These are phyloP conservation scores for Cepphus grylle DNA, from an alignment of 2,113 vertebrate genomes.

Conservation along the genomic window DNA sequence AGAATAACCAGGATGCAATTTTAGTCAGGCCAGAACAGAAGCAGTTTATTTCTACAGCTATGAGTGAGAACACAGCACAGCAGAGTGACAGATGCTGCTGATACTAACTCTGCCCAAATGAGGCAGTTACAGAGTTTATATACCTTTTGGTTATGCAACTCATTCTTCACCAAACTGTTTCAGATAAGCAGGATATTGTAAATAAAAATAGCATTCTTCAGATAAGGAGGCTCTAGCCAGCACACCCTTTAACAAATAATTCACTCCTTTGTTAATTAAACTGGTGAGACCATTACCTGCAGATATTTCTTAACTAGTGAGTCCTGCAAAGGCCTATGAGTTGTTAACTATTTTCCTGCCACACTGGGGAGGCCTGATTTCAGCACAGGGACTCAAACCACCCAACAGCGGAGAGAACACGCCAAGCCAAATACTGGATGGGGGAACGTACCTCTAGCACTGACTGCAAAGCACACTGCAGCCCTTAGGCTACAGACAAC, in stretches of 20 bases:
- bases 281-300: background rate
- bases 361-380: background rate
- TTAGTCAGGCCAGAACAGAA: background rate
- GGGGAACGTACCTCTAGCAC: background rate
- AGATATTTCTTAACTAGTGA: background rate
- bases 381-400: background rate
- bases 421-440: background rate
- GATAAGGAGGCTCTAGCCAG: background rate
- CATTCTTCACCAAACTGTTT: background rate
- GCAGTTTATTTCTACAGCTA: background rate
- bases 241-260: background rate
- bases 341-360: background rate
- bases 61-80: background rate
- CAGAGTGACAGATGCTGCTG: background rate
- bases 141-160: background rate
- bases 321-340: background rate
- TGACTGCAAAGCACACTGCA: background rate
- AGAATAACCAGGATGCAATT: accelerated
- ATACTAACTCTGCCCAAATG: background rate
- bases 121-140: background rate
- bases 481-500: background rate
- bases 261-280: background rate
- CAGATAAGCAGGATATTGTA: background rate
- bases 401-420: no score
- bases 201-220: background rate